A percentile compares a stretch with the other conserved stretches of the same genome.
phyloP scores from a whole-genome alignment of 2,888 invertebrate genomes.

The Leptothorax acervorum region DNA sequence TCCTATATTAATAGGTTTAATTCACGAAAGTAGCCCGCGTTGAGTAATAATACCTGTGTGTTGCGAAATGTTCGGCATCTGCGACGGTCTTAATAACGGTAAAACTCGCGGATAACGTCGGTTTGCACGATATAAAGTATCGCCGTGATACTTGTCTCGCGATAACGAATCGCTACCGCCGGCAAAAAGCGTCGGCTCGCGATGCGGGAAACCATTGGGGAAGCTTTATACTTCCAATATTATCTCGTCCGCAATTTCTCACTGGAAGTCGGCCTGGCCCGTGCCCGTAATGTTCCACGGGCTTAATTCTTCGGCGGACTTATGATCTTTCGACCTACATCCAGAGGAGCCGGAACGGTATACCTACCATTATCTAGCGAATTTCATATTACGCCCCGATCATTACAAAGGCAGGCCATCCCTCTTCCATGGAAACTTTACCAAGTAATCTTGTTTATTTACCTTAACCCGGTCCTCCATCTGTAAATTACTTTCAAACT shows the following conservation, averaged over 20 bases:
- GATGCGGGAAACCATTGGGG: constrained; percentile 57
- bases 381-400: constrained; percentile 20
- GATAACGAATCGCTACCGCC: constrained; percentile 68
- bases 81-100: constrained; percentile 52
- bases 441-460: constrained; percentile 55
- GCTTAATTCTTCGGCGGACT: constrained; percentile 67
- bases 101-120: constrained; percentile 38
- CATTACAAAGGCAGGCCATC: constrained; percentile 6
- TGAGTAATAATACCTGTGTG: constrained; percentile 32
- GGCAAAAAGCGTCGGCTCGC: constrained; percentile 58
- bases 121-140: constrained; percentile 52
- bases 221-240: constrained; percentile 73
- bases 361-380: constrained; percentile 27
- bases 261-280: constrained; percentile 39
- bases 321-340: constrained; percentile 64
- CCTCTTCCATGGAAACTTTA: neutral
- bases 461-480: constrained; percentile 44
- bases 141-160: constrained; percentile 56
- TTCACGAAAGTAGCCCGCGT: constrained; percentile 14
- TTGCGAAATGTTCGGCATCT: constrained; percentile 49
- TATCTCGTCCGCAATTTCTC: constrained; percentile 70
- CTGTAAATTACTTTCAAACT: constrained; percentile 52
- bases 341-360: neutral
- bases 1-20: constrained; percentile 33
- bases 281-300: constrained; percentile 58